Evolutionary conservation across 2,797 vertebrate species (phyloP).

Genomic region (Acanthopagrus latus): DNA sequence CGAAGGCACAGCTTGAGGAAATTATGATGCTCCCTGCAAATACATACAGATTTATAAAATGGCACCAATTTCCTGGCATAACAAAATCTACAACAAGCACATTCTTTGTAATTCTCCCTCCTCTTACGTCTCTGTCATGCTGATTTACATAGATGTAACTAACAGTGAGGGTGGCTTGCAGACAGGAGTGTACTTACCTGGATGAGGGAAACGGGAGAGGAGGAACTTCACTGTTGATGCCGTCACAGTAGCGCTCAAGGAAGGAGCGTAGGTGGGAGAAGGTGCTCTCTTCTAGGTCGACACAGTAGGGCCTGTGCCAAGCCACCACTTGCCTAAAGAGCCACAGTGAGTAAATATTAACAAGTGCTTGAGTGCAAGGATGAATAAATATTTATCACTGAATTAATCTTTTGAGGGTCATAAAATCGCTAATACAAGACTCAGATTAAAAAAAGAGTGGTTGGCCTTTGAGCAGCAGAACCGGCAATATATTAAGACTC

Average conservation of each 20-base stretch:
- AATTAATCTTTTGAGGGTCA: neutral
- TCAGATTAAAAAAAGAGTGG: too few relatives aligned
- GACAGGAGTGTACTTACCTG: conserved; percentile 70
- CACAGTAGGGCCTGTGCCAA: conserved; percentile 89
- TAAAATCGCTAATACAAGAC: neutral
- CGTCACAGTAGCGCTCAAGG: conserved; percentile 87
- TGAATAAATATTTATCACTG: neutral
- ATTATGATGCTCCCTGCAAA: conserved; percentile 87
- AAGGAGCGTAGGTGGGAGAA: conserved; percentile 88
- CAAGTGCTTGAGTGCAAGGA: neutral
- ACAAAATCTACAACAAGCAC: neutral
- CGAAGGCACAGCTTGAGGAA: conserved; percentile 89
- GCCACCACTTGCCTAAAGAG: conserved; percentile 86
- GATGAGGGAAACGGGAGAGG: conserved; percentile 87
- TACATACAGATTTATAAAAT: neutral
- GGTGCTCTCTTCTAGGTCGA: conserved; percentile 89
- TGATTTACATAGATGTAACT: neutral
- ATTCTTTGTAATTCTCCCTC: neutral
- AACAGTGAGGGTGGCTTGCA: neutral
- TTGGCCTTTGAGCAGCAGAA: too few relatives aligned
- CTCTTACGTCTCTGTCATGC: neutral
- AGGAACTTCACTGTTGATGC: conserved; percentile 86
- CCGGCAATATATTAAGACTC: neutral
- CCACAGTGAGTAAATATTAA: neutral
- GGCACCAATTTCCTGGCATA: neutral